phyloP scores from a whole-genome alignment of 1,140 invertebrate genomes.

The Aphis gossypii region DNA sequence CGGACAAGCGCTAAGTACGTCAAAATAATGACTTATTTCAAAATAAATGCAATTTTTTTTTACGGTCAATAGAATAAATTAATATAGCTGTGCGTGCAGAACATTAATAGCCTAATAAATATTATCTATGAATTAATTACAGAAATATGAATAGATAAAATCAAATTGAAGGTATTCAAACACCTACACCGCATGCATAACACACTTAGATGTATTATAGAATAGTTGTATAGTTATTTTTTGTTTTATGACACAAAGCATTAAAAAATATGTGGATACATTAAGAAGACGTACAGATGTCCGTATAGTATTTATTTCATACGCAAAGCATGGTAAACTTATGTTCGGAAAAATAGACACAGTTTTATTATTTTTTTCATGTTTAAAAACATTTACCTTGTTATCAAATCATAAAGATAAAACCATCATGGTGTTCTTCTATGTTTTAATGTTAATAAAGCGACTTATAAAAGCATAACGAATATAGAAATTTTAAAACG shows the following conservation, averaged over 20 bases:
- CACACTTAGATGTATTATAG: background rate
- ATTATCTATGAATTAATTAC: background rate
- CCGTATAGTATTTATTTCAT: background rate
- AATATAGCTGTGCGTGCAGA: background rate
- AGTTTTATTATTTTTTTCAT: background rate
- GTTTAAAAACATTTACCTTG: background rate
- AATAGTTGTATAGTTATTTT: background rate
- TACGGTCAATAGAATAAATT: background rate
- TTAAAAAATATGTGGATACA: slow-evolving; percentile 1
- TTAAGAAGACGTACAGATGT: background rate
- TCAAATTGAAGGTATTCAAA: background rate
- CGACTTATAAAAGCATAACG: background rate
- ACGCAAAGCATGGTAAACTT: background rate
- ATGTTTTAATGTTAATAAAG: background rate
- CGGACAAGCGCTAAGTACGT: background rate
- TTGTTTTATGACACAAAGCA: background rate
- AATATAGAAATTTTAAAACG: background rate
- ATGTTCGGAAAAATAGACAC: background rate
- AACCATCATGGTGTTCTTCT: background rate
- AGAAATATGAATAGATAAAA: slow-evolving; percentile 12
- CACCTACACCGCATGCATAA: background rate
- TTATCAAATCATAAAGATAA: background rate
- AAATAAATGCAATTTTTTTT: background rate
- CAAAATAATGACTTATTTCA: background rate
- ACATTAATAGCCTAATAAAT: background rate